These are phyloP conservation scores for Podarcis raffonei DNA, from an alignment of 2,113 vertebrate species.

Conservation along the genomic window DNA sequence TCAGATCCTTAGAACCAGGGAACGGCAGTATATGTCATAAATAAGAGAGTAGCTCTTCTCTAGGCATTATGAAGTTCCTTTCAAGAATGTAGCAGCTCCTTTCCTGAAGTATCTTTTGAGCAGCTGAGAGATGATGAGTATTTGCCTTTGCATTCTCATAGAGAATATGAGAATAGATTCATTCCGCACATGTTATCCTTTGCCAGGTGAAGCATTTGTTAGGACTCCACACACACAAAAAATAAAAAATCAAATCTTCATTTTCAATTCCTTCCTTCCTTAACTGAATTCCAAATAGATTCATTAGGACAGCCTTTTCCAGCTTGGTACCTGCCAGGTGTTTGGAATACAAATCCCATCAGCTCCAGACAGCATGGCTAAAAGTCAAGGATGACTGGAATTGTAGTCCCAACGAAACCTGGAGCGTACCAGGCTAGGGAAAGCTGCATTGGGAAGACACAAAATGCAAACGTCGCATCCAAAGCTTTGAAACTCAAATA, in stretches of 20 bases:
- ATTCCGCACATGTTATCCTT: slow-evolving; percentile 41
- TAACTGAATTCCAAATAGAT: slow-evolving; percentile 1
- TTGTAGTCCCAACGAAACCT: no score
- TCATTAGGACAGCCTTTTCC: not conserved
- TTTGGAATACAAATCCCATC: not conserved
- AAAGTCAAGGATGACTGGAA: not conserved
- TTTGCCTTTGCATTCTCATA: slow-evolving; percentile 11
- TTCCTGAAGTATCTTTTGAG: slow-evolving; percentile 3
- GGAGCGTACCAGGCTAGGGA: not conserved
- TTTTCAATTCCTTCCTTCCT: slow-evolving; percentile 27
- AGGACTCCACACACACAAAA: slow-evolving; percentile 15
- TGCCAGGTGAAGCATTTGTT: slow-evolving; percentile 9
- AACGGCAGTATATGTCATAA: slow-evolving; percentile 46
- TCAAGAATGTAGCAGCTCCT: slow-evolving; percentile 13
- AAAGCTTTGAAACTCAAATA: slow-evolving; percentile 1
- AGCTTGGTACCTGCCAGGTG: no score
- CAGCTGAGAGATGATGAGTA: not conserved
- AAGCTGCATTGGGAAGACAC: not conserved
- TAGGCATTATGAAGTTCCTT: slow-evolving; percentile 23
- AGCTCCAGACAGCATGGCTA: not conserved
- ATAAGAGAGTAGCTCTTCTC: slow-evolving; percentile 39
- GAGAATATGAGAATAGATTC: slow-evolving; percentile 1
- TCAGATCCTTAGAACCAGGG: slow-evolving; percentile 46
- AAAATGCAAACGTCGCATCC: slow-evolving; percentile 14
- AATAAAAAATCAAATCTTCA: not conserved